A percentile compares a stretch with the other conserved stretches of the same genome.
Conservation (phyloP, 2,888 invertebrate species). For the Pyrrhosoma nymphula region DNA sequence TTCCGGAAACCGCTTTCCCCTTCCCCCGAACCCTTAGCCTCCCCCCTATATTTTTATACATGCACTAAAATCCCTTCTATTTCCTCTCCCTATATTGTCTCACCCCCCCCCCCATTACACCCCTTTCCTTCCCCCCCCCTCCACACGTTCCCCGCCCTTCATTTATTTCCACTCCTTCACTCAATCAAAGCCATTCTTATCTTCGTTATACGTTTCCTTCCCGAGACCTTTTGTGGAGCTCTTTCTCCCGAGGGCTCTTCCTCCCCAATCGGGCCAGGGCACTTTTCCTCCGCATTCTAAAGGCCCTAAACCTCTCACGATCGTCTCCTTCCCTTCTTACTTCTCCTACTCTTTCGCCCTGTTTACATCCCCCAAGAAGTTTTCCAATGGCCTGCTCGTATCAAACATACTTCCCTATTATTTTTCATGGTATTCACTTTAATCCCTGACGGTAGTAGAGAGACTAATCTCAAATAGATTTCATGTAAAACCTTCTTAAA, state of each 20-base stretch:
- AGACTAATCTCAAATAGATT: not conserved
- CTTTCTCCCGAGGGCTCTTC: not conserved
- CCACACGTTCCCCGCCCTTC: not conserved
- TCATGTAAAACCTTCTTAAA: not conserved
- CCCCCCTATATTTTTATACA: not conserved
- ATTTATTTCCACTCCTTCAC: constrained; percentile 30
- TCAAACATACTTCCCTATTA: not conserved
- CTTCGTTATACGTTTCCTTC: constrained; percentile 48
- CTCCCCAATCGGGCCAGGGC: not conserved
- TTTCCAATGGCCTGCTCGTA: not conserved
- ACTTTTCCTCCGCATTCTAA: not conserved
- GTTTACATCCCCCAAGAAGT: not conserved
- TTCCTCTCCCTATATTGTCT: not conserved
- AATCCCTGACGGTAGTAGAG: not conserved
- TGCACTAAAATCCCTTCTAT: not conserved
- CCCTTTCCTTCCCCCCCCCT: not conserved
- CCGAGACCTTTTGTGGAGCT: not conserved
- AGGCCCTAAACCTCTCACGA: constrained; percentile 23
- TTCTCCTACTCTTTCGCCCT: not conserved
- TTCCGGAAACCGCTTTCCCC: not conserved
- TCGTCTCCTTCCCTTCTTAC: not conserved
- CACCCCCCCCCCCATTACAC: not conserved
- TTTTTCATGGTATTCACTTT: not conserved
- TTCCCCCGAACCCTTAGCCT: not conserved
- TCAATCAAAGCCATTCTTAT: constrained; percentile 65